Percentiles rank a stretch among this genome's conserved stretches.
Conservation (phyloP, 1,140 invertebrate species). For the Eumeta japonica region DNA sequence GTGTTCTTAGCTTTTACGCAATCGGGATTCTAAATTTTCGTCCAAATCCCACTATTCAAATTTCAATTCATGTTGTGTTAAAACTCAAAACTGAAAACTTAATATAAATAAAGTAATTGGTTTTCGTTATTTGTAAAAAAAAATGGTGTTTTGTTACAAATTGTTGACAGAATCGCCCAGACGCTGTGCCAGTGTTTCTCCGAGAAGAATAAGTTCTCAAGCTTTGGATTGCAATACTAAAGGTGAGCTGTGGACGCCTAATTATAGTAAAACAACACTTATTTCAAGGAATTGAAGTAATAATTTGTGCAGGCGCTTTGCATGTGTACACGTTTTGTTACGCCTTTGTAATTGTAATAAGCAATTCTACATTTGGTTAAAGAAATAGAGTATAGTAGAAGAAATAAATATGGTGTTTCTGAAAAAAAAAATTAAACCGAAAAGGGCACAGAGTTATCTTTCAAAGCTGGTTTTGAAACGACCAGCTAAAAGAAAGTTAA, state of each 20-base stretch:
- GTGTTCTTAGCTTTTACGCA: not conserved
- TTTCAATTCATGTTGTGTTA: not conserved
- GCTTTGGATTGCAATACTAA: too few species aligned
- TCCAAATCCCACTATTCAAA: not conserved
- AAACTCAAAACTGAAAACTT: not conserved
- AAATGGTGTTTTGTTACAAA: constrained; percentile 53
- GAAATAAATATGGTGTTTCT: too few species aligned
- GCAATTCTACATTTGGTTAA: not conserved
- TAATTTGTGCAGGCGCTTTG: too few species aligned
- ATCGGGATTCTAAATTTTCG: not conserved
- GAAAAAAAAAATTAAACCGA: too few species aligned
- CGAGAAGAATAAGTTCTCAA: constrained; percentile 15
- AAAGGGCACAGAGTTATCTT: too few species aligned
- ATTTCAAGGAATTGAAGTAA: too few species aligned
- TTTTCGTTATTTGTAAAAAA: constrained; percentile 5
- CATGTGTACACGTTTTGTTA: too few species aligned
- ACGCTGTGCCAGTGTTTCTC: constrained; percentile 21
- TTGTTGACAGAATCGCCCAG: constrained; percentile 37
- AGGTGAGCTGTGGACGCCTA: too few species aligned
- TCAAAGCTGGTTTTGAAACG: too few species aligned
- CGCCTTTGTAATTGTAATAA: not conserved
- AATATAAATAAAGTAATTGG: not conserved
- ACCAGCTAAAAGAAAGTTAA: too few species aligned
- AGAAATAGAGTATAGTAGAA: not conserved
- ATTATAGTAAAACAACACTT: too few species aligned